These are phyloP conservation scores for Sinocyclocheilus anshuiensis DNA, from an alignment of 2,113 vertebrate genomes.

Conservation along the genomic window DNA sequence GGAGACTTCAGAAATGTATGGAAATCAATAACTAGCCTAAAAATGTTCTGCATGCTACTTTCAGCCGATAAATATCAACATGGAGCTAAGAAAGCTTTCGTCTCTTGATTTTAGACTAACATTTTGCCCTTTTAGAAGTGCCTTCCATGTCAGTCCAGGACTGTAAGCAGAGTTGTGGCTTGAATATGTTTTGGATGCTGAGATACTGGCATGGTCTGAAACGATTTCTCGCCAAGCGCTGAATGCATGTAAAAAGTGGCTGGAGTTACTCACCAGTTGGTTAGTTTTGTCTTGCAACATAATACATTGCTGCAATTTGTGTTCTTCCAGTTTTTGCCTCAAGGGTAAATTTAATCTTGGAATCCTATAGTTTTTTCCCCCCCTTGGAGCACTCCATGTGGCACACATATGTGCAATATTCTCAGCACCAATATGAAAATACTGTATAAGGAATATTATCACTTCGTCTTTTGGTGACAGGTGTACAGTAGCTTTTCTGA, in stretches of 20 bases:
- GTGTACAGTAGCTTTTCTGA: not conserved
- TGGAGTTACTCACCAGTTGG: not conserved
- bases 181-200: not conserved
- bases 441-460: not conserved
- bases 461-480: not conserved
- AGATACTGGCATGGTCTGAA: not conserved
- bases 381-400: not conserved
- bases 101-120: not conserved
- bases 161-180: not conserved
- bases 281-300: not conserved
- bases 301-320: not conserved
- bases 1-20: not conserved
- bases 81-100: slow-evolving; percentile 10
- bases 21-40: slow-evolving; percentile 1
- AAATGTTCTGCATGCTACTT: not conserved
- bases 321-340: not conserved
- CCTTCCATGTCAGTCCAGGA: not conserved
- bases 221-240: not conserved
- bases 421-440: not conserved
- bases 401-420: not conserved
- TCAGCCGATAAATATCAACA: slow-evolving; percentile 1
- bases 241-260: not conserved
- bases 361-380: not conserved
- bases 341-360: not conserved
- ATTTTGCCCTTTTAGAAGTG: slow-evolving; percentile 32